phyloP scores from a whole-genome alignment of 1,140 invertebrate species.

The Heliconius melpomene region DNA sequence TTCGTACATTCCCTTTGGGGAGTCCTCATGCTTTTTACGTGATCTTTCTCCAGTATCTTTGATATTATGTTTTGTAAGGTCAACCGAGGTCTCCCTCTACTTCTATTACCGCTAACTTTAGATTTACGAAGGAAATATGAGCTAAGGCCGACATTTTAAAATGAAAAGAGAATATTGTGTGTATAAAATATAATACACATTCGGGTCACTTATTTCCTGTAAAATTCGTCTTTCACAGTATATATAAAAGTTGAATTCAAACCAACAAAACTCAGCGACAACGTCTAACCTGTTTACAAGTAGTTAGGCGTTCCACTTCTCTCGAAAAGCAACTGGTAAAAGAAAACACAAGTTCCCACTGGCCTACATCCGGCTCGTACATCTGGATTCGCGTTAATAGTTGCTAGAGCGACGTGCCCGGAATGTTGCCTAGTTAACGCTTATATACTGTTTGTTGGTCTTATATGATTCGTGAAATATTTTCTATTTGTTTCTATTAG shows the following conservation, averaged over 20 bases:
- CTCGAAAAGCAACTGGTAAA: constrained; percentile 23
- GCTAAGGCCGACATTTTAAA: background rate
- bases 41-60: too few species aligned
- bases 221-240: background rate
- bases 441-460: background rate
- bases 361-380: constrained; percentile 23
- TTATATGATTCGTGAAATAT: background rate
- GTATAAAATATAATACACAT: background rate
- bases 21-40: too few species aligned
- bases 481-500: background rate
- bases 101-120: too few species aligned
- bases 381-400: constrained; percentile 29
- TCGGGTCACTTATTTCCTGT: background rate
- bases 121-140: too few species aligned
- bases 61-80: too few species aligned
- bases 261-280: constrained; percentile 15
- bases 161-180: background rate
- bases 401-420: constrained; percentile 25
- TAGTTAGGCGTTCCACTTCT: background rate
- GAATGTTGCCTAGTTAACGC: constrained; percentile 18
- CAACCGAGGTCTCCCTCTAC: too few species aligned
- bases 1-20: too few species aligned
- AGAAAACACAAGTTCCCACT: constrained; percentile 20
- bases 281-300: constrained; percentile 15
- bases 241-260: constrained; percentile 1